A percentile compares a stretch with the other conserved stretches of the same genome.
These are phyloP conservation scores for Allygus modestus DNA, from an alignment of 2,888 invertebrate species.

Conservation along the genomic window DNA sequence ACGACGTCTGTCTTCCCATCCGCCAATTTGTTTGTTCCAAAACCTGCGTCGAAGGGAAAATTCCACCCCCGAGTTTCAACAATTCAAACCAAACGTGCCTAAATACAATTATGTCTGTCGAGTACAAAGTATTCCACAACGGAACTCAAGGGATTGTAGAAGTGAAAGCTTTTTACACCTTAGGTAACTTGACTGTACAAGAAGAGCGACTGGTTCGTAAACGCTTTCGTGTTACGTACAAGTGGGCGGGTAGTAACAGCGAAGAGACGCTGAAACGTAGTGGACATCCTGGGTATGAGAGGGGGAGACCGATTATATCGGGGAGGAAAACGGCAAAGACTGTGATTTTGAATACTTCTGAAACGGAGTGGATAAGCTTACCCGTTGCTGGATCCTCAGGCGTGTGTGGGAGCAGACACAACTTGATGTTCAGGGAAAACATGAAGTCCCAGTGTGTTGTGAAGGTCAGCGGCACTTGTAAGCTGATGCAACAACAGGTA, in stretches of 20 bases:
- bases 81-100: conserved; percentile 70
- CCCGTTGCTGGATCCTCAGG: conserved; percentile 3
- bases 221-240: conserved; percentile 71
- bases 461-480: conserved; percentile 30
- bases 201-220: conserved; percentile 67
- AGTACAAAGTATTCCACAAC: conserved; percentile 75
- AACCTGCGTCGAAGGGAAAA: conserved; percentile 58
- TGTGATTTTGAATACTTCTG: conserved; percentile 10
- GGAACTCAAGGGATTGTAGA: conserved; percentile 76
- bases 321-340: conserved; percentile 73
- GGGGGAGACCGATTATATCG: conserved; percentile 81
- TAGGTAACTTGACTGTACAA: conserved; percentile 72
- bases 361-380: conserved; percentile 2
- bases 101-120: conserved; percentile 73
- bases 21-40: conserved; percentile 61
- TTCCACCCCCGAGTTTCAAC: conserved; percentile 46
- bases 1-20: conserved; percentile 64
- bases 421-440: conserved; percentile 65
- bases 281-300: conserved; percentile 87
- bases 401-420: background rate
- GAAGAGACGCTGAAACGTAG: conserved; percentile 75
- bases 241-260: conserved; percentile 71
- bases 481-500: conserved; percentile 37
- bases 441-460: background rate
- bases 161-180: conserved; percentile 74